Conservation (phyloP, 2,797 vertebrate species). For the Liasis olivaceus region DNA sequence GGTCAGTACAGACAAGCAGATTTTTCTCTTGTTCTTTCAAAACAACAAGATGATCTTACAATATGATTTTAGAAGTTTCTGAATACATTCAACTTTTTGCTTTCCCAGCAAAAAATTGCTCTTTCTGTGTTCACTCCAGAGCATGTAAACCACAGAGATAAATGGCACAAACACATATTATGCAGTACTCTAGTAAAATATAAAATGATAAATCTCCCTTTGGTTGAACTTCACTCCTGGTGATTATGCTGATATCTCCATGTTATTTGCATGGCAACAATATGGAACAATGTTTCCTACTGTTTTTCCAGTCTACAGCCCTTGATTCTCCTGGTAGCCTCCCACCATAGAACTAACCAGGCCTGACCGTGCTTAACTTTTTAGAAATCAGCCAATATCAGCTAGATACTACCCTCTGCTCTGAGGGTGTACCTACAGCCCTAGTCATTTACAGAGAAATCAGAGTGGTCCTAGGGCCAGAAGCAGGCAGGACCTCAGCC, state of each 20-base stretch:
- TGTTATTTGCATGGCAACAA: neutral
- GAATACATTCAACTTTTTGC: neutral
- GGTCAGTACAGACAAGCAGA: neutral
- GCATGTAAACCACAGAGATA: neutral
- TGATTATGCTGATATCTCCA: neutral
- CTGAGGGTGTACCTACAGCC: neutral
- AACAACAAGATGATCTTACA: neutral
- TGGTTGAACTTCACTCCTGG: neutral
- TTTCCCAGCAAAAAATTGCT: neutral
- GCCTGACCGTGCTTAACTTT: neutral
- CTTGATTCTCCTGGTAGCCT: neutral
- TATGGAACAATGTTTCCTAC: neutral
- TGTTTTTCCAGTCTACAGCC: neutral
- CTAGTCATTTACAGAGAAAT: neutral
- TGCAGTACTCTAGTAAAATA: neutral
- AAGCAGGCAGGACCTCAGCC: neutral
- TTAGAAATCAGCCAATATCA: neutral
- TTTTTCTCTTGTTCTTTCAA: neutral
- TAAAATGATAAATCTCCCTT: neutral
- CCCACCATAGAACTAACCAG: neutral
- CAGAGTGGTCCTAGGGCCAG: neutral
- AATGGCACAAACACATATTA: neutral
- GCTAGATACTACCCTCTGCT: neutral
- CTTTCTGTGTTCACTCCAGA: neutral
- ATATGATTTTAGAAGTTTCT: neutral